These are phyloP conservation scores for Sanderia malayensis DNA, from an alignment of 30 jellyfish, hydroid and myxozoan species.

Conservation along the genomic window DNA sequence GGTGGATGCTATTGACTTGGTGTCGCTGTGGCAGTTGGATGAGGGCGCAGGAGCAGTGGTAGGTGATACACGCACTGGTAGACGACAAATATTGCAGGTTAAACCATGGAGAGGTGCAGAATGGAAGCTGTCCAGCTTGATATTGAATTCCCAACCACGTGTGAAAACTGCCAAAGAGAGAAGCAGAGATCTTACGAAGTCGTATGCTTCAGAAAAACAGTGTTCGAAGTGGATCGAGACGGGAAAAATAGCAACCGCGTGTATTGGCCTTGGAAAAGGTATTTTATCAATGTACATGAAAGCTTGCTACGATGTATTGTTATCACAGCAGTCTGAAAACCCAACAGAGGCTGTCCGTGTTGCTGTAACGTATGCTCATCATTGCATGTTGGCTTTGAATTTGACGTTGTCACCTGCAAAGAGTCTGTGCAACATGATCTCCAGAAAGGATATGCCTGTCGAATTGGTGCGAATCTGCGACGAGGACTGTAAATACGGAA, in stretches of 20 bases:
- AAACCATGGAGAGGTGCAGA: slow-evolving; percentile 53
- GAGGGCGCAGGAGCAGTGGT: slow-evolving; percentile 23
- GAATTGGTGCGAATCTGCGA: slow-evolving; percentile 24
- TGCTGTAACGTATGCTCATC: slow-evolving; percentile 34
- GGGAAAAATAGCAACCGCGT: slow-evolving; percentile 17
- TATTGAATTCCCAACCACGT: slow-evolving; percentile 41
- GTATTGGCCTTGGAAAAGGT: slow-evolving; percentile 19
- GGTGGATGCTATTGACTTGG: slow-evolving; percentile 38
- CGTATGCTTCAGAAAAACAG: slow-evolving; percentile 2
- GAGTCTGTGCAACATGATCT: slow-evolving; percentile 25
- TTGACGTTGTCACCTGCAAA: slow-evolving; percentile 50
- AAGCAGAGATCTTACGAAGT: slow-evolving; percentile 10
- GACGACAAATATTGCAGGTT: not conserved
- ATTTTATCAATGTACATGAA: slow-evolving; percentile 19
- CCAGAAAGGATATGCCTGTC: slow-evolving; percentile 2
- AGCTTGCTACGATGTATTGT: slow-evolving; percentile 22
- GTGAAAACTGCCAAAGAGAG: slow-evolving; percentile 8
- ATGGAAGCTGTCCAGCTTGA: slow-evolving; percentile 36
- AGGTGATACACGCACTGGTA: slow-evolving; percentile 14
- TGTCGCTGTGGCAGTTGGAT: slow-evolving; percentile 16
- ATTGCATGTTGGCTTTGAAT: slow-evolving; percentile 34
- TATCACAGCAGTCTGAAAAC: slow-evolving; percentile 12
- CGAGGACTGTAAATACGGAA: slow-evolving; percentile 31
- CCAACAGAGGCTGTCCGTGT: slow-evolving; percentile 20
- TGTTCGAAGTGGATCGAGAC: slow-evolving; percentile 23